A percentile compares a stretch with the other conserved stretches of the same genome.
phyloP scores from a whole-genome alignment of 2,888 invertebrate species.

The Philereme transversata region DNA sequence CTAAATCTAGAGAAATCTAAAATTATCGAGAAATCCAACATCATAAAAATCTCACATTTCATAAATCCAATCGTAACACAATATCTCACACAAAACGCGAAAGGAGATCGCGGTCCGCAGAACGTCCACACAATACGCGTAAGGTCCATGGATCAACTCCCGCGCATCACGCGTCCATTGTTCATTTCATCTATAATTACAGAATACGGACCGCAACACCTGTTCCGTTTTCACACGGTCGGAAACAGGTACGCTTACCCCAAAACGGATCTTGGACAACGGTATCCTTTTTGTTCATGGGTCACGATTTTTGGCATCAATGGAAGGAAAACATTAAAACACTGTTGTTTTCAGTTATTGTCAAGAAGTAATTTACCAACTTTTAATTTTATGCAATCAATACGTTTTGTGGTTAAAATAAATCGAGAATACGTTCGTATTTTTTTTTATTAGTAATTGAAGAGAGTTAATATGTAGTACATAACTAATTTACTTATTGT shows the following conservation, averaged over 20 bases:
- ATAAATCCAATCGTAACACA: slow-evolving; percentile 18
- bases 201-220: slow-evolving; percentile 71
- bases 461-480: too few relatives aligned
- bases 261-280: slow-evolving; percentile 61
- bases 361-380: neutral
- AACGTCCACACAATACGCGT: slow-evolving; percentile 2
- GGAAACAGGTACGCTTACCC: slow-evolving; percentile 68
- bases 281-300: slow-evolving; percentile 70
- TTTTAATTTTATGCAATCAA: neutral
- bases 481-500: too few relatives aligned
- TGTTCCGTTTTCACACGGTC: slow-evolving; percentile 81
- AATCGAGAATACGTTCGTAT: too few relatives aligned
- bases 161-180: slow-evolving; percentile 72
- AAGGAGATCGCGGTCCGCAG: slow-evolving; percentile 16
- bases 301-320: slow-evolving; percentile 43
- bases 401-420: neutral
- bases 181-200: slow-evolving; percentile 77
- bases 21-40: neutral
- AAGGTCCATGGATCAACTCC: slow-evolving; percentile 51
- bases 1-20: neutral
- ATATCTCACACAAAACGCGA: slow-evolving; percentile 16
- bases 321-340: slow-evolving; percentile 10
- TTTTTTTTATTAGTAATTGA: too few relatives aligned
- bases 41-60: slow-evolving; percentile 10
- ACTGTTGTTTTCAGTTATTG: neutral